Evolutionary conservation across 1,140 invertebrate genomes (phyloP).

Genomic region (Melanaphis sacchari): DNA sequence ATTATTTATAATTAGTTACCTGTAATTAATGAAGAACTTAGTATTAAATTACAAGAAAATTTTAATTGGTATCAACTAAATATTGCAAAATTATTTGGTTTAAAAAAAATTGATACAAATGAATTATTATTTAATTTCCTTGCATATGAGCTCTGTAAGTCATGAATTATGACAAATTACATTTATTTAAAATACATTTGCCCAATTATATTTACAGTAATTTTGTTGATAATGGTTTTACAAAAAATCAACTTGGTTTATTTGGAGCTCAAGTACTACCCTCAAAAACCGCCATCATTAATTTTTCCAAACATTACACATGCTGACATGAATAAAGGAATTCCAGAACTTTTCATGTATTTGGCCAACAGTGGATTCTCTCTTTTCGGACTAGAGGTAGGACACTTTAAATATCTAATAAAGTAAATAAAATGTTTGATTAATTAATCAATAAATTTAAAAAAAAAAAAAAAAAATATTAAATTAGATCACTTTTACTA

Average conservation of each 20-base stretch:
- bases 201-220: neutral
- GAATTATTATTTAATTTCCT: neutral
- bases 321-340: neutral
- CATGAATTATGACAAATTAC: neutral
- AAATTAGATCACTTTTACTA: neutral
- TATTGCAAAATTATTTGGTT: neutral
- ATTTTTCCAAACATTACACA: neutral
- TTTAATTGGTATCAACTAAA: neutral
- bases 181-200: neutral
- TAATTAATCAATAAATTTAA: neutral
- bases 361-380: slow-evolving; percentile 13
- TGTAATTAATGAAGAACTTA: neutral
- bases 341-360: neutral
- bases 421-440: neutral
- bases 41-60: neutral
- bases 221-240: neutral
- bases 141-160: neutral
- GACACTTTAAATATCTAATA: neutral
- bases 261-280: neutral
- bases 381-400: neutral
- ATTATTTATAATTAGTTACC: slow-evolving; percentile 14
- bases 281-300: neutral
- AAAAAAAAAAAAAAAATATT: neutral
- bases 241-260: neutral
- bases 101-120: neutral